Conservation (phyloP, 2,797 vertebrate species). For the Tokudaia tokunoshimensis region DNA sequence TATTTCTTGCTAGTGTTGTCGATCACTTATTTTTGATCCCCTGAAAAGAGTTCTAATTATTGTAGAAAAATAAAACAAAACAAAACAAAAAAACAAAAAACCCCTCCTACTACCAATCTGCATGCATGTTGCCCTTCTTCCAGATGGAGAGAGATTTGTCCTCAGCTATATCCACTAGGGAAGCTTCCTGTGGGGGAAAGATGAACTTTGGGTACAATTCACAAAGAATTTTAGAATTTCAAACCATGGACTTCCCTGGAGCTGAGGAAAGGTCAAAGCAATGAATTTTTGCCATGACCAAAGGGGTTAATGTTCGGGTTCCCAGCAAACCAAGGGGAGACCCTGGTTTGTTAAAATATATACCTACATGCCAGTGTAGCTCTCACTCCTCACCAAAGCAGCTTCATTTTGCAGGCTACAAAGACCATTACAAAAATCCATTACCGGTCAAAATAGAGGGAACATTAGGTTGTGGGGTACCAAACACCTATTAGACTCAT, state of each 20-base stretch:
- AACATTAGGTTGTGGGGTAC: not conserved
- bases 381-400: not conserved
- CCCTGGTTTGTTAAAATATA: not conserved
- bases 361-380: not conserved
- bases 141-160: not conserved
- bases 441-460: not conserved
- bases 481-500: not conserved
- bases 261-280: slow-evolving; percentile 51
- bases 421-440: not conserved
- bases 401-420: not conserved
- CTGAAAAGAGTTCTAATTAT: not conserved
- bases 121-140: not conserved
- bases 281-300: not conserved
- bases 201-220: slow-evolving; percentile 2
- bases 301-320: not conserved
- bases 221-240: slow-evolving; percentile 19
- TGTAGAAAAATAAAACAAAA: not conserved
- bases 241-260: not conserved
- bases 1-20: not conserved
- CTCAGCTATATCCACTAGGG: not conserved
- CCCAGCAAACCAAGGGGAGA: not conserved
- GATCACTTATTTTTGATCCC: slow-evolving; percentile 46
- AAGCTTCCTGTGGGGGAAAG: not conserved
- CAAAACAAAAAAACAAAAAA: no score
- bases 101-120: not conserved